Base-by-base conservation (phyloP, 2,797 vertebrate species). In the Helicolenus hilgendorfi region DNA sequence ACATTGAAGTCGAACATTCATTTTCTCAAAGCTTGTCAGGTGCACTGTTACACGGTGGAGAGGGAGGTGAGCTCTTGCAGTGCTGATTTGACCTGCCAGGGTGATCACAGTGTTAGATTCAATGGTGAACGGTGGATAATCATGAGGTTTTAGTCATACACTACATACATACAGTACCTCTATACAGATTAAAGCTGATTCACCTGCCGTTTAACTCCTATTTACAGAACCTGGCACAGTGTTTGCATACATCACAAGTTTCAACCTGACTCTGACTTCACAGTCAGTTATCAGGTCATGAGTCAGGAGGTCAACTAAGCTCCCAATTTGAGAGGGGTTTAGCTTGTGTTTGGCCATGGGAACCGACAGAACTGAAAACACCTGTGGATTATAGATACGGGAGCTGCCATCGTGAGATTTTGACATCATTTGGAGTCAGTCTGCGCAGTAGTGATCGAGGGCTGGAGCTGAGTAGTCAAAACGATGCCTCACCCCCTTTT, bases 1-100 rank as follows among this genome's bases (percentile, higher is more conserved):
- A 93, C 84, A 70, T 58, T 92, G 84, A 86, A 82, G 88, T 73
- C 78, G 76, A 95, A 91, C 84, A 84, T 90, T 92, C 58, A 84
- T 91, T 93, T 94, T 88, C 59, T 92, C 87, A 89, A 41, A 92
- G 85, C 84, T 81, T 64, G 85, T 82, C 73, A 70, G 85, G 77
- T 36, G 58, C 69, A 15, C 38, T 15, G 89, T 38, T 6, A 15
- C 81, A 64, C 55, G 22, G 36, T 0, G 9, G 18, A 45, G 41
- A 45, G 65, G 70, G 71, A 68, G 71, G 59, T 7, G 69, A 75
- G 77, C 68, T 53, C 74, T 64, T 4, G 18, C 35, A n/a, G 56
- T n/a, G 53, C 64, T 56, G 72, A 53, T 92, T 75, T 86, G 90
- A 91, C 85, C 72, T 26, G 49, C 22, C 53, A 10, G 58, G 68